Base-by-base conservation (phyloP, 2,888 invertebrate species). In the Pilophorus perplexus region DNA sequence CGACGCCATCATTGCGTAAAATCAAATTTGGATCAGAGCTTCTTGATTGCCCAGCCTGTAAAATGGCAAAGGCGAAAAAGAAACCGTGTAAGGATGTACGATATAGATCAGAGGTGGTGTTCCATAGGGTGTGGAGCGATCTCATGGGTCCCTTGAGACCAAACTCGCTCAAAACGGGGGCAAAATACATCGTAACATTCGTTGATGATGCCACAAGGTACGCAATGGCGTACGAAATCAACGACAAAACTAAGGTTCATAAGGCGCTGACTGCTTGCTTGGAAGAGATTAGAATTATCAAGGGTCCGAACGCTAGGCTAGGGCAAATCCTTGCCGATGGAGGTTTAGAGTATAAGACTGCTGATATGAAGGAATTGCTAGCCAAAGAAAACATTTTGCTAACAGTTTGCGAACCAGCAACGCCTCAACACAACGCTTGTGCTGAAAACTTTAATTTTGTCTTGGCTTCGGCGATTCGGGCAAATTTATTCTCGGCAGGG, bases 91-190 rank as follows among this genome's bases (percentile, higher is more conserved):
- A 42, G 16, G 42, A 42, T 42, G n/a, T 42, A 4, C n/a, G 42
- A 42, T 4, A 8, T 4, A 4, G 42, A n/a, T 42, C 42, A 42
- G 42, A 50, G 16, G 20, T 50, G 6, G 5, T n/a, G 12, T 50
- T 50, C 18, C 25, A 18, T 18, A 3, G 50, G 4, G 8, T 50
- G 25, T 50, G 50, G 55, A 55, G 55, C 37, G 55, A 55, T 20
- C 55, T 55, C 12, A 55, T 55, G 55, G 55, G 55, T 28, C 55
- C 55, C 2, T 18, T 55, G 16, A 55, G 37, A 37, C 55, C 55
- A n/a, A 20, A 14, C 10, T 33, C 55, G n/a, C 55, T n/a, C 12
- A 55, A 22, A 16, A 14, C 55, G 3, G 18, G 14, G 8, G 3
- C 33, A 16, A 55, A 55, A 38, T 55, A 55, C 16, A 33, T 55